Percentiles rank a stretch among this genome's conserved stretches.
These are phyloP conservation scores for Gymnocypris eckloni DNA, from an alignment of 2,797 vertebrate genomes.

Conservation along the genomic window DNA sequence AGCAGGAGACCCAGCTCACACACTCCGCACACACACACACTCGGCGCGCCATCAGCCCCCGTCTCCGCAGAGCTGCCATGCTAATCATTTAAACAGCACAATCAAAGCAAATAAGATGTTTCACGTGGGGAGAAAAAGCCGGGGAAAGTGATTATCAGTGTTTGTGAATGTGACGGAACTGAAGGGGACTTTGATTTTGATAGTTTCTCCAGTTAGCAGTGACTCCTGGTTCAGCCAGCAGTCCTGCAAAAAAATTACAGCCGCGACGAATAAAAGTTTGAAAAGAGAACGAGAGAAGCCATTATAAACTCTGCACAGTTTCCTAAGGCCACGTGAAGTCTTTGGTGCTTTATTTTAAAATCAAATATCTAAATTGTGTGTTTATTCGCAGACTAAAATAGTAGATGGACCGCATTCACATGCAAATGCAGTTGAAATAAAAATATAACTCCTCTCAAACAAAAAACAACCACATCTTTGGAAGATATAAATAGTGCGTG, in stretches of 20 bases:
- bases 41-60: constrained; percentile 69
- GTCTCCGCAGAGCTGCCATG: constrained; percentile 76
- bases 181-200: constrained; percentile 82
- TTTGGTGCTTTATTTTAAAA: constrained; percentile 56
- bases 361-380: constrained; percentile 57
- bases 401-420: constrained; percentile 59
- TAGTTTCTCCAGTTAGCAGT: constrained; percentile 73
- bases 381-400: constrained; percentile 36
- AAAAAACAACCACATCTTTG: constrained; percentile 60
- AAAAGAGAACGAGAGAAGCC: constrained; percentile 38
- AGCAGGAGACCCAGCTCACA: constrained; percentile 73
- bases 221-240: constrained; percentile 70
- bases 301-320: constrained; percentile 46
- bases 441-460: neutral
- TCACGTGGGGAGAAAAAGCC: constrained; percentile 76
- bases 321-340: constrained; percentile 53
- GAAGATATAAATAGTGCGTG: constrained; percentile 66
- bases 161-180: constrained; percentile 80
- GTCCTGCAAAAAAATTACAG: constrained; percentile 69
- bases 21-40: constrained; percentile 52
- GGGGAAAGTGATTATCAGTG: constrained; percentile 82
- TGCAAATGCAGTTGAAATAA: constrained; percentile 55
- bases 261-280: constrained; percentile 60
- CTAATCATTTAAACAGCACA: constrained; percentile 87
- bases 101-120: constrained; percentile 84